Evolutionary conservation across 23 tunicate species (phyloP).

Genomic region (Botrylloides violaceus): DNA sequence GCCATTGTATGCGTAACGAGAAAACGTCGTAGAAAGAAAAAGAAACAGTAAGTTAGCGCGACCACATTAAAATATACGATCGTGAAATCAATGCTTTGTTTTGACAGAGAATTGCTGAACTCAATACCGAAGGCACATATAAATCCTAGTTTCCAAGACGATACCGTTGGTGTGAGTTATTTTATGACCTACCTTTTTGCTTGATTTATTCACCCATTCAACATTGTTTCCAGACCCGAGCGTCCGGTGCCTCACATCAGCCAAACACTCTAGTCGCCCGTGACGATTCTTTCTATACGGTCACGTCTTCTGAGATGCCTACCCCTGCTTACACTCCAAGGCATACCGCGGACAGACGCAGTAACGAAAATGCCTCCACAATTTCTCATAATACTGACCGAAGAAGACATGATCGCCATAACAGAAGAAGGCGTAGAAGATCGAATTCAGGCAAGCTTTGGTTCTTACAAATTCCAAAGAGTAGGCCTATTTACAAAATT

Average conservation of each 20-base stretch:
- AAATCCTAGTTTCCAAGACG: background rate
- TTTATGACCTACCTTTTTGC: no score
- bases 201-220: no score
- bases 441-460: no score
- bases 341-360: background rate
- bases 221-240: no score
- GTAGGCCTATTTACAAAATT: no score
- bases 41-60: slow-evolving; percentile 33
- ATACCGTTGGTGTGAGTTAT: no score
- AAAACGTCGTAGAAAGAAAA: slow-evolving; percentile 37
- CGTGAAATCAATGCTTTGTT: background rate
- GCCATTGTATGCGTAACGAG: slow-evolving; percentile 42
- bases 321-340: slow-evolving; percentile 1
- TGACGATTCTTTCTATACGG: slow-evolving; percentile 18
- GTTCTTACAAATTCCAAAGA: no score
- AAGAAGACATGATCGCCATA: slow-evolving; percentile 7
- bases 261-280: background rate
- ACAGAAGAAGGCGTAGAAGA: background rate
- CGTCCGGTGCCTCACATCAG: background rate
- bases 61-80: background rate
- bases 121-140: slow-evolving; percentile 1
- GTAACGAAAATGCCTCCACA: background rate
- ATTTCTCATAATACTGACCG: background rate
- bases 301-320: slow-evolving; percentile 11
- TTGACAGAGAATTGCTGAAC: slow-evolving; percentile 8